Evolutionary conservation across 35 echinoderm and acorn worm genomes (phyloP).

Genomic region (Nesometra sesokonis): DNA sequence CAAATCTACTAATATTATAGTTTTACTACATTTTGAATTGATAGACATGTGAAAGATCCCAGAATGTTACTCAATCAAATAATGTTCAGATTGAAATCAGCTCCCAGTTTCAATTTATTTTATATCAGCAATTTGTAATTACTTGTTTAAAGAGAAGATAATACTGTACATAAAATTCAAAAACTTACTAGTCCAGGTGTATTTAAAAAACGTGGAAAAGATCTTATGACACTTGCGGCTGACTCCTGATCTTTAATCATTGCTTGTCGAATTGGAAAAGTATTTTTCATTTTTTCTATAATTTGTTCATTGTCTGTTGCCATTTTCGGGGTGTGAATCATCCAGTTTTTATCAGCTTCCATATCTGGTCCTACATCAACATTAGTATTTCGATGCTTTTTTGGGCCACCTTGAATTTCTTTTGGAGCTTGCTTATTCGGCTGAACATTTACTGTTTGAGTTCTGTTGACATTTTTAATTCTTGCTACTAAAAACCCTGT

Average conservation of each 20-base stretch:
- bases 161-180: background rate
- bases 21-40: too few relatives aligned
- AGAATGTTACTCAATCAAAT: too few relatives aligned
- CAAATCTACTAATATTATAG: too few relatives aligned
- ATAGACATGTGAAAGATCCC: too few relatives aligned
- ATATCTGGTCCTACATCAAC: background rate
- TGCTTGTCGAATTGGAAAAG: conserved; percentile 13
- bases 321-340: conserved; percentile 23
- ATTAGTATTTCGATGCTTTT: background rate
- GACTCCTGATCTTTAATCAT: conserved; percentile 13
- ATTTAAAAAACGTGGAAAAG: conserved; percentile 28
- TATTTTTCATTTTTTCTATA: conserved; percentile 33
- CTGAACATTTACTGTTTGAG: background rate
- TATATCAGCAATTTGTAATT: background rate
- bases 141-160: background rate
- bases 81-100: too few relatives aligned
- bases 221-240: conserved; percentile 21
- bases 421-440: background rate
- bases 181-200: conserved; percentile 30
- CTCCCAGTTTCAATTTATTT: too few relatives aligned
- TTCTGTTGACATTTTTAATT: conserved; percentile 50
- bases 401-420: conserved; percentile 26
- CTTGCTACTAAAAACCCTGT: conserved; percentile 39
- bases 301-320: conserved; percentile 17
- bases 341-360: conserved; percentile 32